Evolutionary conservation across 2,797 vertebrate genomes (phyloP), one percentile per base, ranked within the genome.

Genomic region (Macropodus opercularis): DNA sequence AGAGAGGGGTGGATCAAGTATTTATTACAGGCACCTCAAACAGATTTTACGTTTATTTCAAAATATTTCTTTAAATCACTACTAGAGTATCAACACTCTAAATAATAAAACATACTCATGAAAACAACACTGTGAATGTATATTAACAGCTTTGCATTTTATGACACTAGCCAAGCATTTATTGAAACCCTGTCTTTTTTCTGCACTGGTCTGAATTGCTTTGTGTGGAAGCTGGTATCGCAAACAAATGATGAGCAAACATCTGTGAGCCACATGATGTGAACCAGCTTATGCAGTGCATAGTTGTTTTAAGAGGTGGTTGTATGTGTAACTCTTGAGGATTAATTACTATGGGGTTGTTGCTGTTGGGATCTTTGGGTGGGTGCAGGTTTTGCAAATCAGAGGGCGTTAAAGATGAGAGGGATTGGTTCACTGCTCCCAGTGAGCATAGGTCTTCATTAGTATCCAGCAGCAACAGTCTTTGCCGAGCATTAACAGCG

Each of bases 361-460:
- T 80, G 64, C 46, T 66, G 44, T 57, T 41, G 65, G 61, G 50
- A 69, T 80, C 77, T 54, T 52, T 29, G 52, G 69, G 68, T 5
- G 39, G 59, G 77, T 70, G 60, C 51, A 56, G 64, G 61, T 84
- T 89, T 89, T 83, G 82, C 79, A 80, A 83, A 87, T 85, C 75
- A 74, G 75, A 69, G 67, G 56, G 54, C 8, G 39, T 34, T 72
- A 61, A 80, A 77, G 74, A 81, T 80, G 69, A 68, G 75, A 75
- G 57, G 69, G 60, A 39, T 58, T 72, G 60, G 75, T 78, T 83
- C 66, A 53, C 56, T 76, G 74, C 68, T 72, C 65, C 62, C 70
- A 68, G 14, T 72, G 76, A 77, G 70, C 14, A 0, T 48, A 19
- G 51, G 31, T 71, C 84, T 84, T 87, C 77, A 82, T 85, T 84